Percentiles rank a stretch among this genome's conserved stretches.
phyloP scores from a whole-genome alignment of 2,113 vertebrate species.

The Terrapene triunguis region DNA sequence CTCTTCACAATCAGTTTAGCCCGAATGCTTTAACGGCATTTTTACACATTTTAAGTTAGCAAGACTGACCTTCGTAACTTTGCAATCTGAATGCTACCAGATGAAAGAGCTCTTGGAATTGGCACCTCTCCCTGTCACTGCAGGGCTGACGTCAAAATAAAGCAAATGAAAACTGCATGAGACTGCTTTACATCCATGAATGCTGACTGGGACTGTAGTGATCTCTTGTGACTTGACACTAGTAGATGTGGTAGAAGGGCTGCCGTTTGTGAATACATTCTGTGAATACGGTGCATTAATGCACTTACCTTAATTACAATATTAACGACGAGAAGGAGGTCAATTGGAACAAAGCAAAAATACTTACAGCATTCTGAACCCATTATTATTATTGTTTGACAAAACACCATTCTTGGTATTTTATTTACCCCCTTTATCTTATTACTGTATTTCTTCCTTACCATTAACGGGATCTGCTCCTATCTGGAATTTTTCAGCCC shows the following conservation, averaged over 20 bases:
- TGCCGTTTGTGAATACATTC: not conserved
- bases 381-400: not conserved
- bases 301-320: not conserved
- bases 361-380: not conserved
- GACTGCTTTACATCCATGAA: not conserved
- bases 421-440: not conserved
- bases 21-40: not conserved
- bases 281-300: fast-evolving
- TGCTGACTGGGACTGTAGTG: fast-evolving
- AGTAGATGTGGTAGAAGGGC: not conserved
- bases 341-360: not conserved
- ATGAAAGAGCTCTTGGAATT: not conserved
- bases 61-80: fast-evolving
- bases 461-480: not conserved
- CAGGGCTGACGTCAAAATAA: fast-evolving
- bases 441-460: not conserved
- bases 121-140: not conserved
- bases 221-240: fast-evolving
- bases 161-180: not conserved
- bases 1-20: not conserved
- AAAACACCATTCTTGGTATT: not conserved
- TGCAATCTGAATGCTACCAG: not conserved
- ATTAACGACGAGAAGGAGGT: not conserved
- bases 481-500: not conserved
- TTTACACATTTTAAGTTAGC: not conserved